Base-by-base conservation (phyloP, 2,888 invertebrate species). In the Leptarthrus brevirostris region DNA sequence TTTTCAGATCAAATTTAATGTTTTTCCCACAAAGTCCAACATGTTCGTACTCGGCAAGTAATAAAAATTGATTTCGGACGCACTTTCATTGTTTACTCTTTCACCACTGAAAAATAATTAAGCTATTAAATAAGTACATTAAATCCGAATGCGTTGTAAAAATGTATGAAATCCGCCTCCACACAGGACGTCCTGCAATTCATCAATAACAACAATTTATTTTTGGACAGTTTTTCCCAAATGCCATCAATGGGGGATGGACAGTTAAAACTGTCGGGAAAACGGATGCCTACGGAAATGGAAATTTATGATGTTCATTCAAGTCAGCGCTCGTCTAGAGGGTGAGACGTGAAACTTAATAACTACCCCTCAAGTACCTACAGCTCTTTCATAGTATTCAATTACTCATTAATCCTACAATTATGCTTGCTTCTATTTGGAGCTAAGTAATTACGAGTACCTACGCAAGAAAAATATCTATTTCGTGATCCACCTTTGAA, bases 341-440 rank as follows among this genome's bases (percentile, higher is more conserved):
- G 30, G 30, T n/a, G n/a, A n/a, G n/a, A n/a, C n/a, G n/a, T n/a
- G n/a, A n/a, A 30, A 30, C 4, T 30, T 30, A 30, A 30, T 8
- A 30, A 5, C 8, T 30, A 3, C 30, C 3, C 30, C 3, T 30
- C 3, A 30, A 30, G 30, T 30, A 3, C 30, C 8, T 30, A 30
- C 30, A 30, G 8, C 8, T 30, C 3, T 3, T 30, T 30, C 4
- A 8, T 5, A 8, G 30, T 8, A 3, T 30, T 30, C 30, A 30
- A 30, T 53, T 53, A 56, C 56, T 56, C 56, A 24, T 56, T 56
- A 24, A 24, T 30, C 30, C 16, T 56, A n/a, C 34, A 56, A 26
- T 24, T 56, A 26, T 30, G 30, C 56, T 56, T 26, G 26, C 26
- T 56, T 56, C 30, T 16, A 56, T 56, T 54, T 54, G 16, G 56